Base-by-base conservation (phyloP, 2,113 vertebrate species). In the Apteryx owenii region DNA sequence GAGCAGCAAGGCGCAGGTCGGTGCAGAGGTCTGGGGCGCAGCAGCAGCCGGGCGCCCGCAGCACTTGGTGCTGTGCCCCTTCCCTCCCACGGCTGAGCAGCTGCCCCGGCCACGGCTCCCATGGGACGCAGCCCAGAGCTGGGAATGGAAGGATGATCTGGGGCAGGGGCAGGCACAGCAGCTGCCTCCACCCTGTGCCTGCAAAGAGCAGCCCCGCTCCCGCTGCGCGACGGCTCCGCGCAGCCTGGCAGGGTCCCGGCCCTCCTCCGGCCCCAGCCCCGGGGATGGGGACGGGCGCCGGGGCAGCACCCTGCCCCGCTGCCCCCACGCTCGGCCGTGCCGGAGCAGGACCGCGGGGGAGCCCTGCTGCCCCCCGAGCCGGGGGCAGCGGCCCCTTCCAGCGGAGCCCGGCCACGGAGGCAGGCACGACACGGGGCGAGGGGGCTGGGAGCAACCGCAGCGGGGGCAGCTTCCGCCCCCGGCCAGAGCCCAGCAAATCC, bases 281-380 rank as follows among this genome's bases (percentile, higher is more conserved):
- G 1, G 54, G 10, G 0, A 5, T 36, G n/a, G 53, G 12, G 5
- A 16, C 0, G 0, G 4, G 8, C n/a, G 12, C 33, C 60, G 5
- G 7, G 23, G 54, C 54, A 56, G 54, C 54, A 11, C 54, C 54
- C 54, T 38, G 36, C 36, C 36, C 36, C 36, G 36, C 42, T 44
- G 42, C 42, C 42, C 42, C 42, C 42, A 44, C 42, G 12, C 48
- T n/a, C 48, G 7, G 11, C 25, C 17, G 16, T 26, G n/a, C 18
- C 48, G 17, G 8, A 7, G 16, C 17, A 38, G 36, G 36, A 53
- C 14, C 3, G 15, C 18, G n/a, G 15, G 10, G 3, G 46, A n/a
- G 48, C 7, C 33, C 44, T 25, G 46, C 69, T 15, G 15, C 5
- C 33, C 48, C 48, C 18, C 13, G 12, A 26, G 48, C n/a, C 5